phyloP scores from a whole-genome alignment of 2,113 vertebrate species.

The Tragelaphus strepsiceros region DNA sequence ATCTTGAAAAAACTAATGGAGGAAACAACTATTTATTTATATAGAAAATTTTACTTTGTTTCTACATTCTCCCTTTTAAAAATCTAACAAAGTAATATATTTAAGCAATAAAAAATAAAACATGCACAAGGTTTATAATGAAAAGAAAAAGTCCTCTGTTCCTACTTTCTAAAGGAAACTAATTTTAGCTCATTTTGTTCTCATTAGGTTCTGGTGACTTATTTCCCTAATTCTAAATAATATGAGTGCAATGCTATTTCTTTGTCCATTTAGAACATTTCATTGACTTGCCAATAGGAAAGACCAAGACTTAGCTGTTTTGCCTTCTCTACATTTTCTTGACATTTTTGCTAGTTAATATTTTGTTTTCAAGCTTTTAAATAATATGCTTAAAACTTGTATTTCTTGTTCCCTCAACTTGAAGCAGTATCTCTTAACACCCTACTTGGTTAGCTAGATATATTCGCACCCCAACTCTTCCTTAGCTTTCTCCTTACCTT shows the following conservation, averaged over 20 bases:
- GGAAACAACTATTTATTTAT: neutral
- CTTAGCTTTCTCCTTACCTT: neutral
- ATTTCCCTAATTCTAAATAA: neutral
- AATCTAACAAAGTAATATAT: neutral
- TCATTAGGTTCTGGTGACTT: neutral
- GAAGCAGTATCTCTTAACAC: neutral
- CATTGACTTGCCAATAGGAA: neutral
- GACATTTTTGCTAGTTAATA: slow-evolving; percentile 16
- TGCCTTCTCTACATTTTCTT: neutral
- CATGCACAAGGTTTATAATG: neutral
- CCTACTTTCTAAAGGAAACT: neutral
- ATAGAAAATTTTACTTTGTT: neutral
- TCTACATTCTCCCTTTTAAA: neutral
- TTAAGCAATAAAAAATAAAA: slow-evolving; percentile 18
- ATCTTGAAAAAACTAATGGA: neutral
- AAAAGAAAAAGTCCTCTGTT: neutral
- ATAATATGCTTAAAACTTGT: neutral
- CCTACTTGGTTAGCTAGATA: neutral
- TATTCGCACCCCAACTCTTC: neutral
- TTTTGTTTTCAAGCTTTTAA: neutral
- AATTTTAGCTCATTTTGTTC: neutral
- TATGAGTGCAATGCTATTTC: neutral
- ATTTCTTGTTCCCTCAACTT: neutral
- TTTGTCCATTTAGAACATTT: neutral
- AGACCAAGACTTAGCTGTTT: neutral